These are phyloP conservation scores for Chloroceryle amazona DNA, from an alignment of 2,797 vertebrate species.

Conservation along the genomic window DNA sequence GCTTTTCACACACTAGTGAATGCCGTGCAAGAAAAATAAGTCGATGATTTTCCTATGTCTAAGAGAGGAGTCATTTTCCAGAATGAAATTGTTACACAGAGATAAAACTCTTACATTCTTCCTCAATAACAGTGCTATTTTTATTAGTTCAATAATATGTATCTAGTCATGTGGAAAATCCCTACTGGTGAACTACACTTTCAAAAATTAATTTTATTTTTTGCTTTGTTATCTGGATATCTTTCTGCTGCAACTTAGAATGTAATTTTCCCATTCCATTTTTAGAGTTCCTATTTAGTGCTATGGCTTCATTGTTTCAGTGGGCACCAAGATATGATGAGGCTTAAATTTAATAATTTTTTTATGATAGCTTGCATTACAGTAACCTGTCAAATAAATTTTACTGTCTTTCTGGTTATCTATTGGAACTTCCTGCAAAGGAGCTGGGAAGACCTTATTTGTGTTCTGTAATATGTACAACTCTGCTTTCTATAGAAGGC, in stretches of 20 bases:
- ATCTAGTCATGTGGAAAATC: constrained; percentile 41
- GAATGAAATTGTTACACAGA: constrained; percentile 38
- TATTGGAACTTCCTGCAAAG: not conserved
- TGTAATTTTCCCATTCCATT: constrained; percentile 42
- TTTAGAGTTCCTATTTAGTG: not conserved
- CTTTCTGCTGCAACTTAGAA: constrained; percentile 28
- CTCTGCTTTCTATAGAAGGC: not conserved
- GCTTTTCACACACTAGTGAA: not conserved
- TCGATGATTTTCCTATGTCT: not conserved
- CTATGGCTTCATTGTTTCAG: constrained; percentile 43
- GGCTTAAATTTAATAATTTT: constrained; percentile 57
- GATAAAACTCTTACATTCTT: constrained; percentile 23
- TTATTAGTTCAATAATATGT: constrained; percentile 51
- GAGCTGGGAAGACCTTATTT: not conserved
- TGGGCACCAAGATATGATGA: constrained; percentile 1
- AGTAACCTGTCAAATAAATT: constrained; percentile 40
- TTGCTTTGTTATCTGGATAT: constrained; percentile 20
- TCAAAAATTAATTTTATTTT: constrained; percentile 55
- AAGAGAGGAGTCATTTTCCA: constrained; percentile 5
- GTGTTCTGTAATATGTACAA: not conserved
- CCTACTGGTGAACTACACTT: not conserved
- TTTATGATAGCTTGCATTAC: constrained; percentile 28
- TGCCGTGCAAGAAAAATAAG: not conserved
- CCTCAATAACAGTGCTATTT: constrained; percentile 34
- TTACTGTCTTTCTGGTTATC: not conserved